Conservation (phyloP, 2,888 invertebrate genomes). For the Phengaris alcon region DNA sequence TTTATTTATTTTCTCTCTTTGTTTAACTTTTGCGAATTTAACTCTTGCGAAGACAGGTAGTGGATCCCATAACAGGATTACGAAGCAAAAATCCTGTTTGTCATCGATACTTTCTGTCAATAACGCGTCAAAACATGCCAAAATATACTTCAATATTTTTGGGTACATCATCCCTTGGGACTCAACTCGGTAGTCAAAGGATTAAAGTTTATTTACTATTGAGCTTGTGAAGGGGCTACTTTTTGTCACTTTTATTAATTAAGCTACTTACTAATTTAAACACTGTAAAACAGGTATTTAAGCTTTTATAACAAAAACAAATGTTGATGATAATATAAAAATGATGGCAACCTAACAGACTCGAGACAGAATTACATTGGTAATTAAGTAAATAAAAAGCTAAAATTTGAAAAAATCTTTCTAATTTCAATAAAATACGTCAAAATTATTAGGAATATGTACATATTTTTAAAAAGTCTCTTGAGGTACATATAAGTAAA, state of each 20-base stretch:
- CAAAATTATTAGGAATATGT: too few species aligned
- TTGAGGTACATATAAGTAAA: too few species aligned
- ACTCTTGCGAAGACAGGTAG: conserved; percentile 54
- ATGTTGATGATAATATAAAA: not conserved
- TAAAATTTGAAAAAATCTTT: too few species aligned
- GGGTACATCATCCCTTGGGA: conserved; percentile 56
- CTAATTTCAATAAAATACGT: too few species aligned
- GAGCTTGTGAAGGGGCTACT: not conserved
- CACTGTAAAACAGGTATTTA: not conserved
- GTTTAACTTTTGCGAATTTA: conserved; percentile 15
- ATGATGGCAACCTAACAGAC: not conserved
- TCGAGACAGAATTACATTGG: too few species aligned
- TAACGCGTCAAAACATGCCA: conserved; percentile 71
- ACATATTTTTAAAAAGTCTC: too few species aligned
- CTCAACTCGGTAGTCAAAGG: conserved; percentile 25
- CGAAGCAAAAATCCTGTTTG: conserved; percentile 50
- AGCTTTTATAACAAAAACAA: not conserved
- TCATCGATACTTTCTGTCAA: conserved; percentile 50
- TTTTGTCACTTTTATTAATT: not conserved
- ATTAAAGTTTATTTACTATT: not conserved
- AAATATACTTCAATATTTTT: conserved; percentile 60
- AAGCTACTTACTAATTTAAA: not conserved
- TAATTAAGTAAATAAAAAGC: too few species aligned
- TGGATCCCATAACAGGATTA: conserved; percentile 53
- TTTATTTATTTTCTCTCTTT: conserved; percentile 4